Conservation (phyloP, 2,113 vertebrate species). For the Takifugu bimaculatus region DNA sequence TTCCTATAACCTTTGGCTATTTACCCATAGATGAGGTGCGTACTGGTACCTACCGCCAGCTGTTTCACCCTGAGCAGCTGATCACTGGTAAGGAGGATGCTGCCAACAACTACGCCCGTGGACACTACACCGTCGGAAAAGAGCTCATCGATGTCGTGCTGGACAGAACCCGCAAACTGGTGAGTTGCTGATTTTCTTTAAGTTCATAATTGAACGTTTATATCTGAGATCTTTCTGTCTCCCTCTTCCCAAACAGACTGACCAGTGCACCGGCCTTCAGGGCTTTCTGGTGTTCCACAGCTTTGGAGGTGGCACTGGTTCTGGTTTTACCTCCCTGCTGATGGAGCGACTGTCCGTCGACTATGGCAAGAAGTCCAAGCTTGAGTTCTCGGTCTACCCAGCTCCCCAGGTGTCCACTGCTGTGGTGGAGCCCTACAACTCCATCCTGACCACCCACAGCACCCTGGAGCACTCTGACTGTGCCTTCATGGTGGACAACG, state of each 20-base stretch:
- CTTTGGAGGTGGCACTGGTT: conserved; percentile 56
- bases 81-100: conserved; percentile 73
- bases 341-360: conserved; percentile 92
- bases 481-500: conserved; percentile 71
- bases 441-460: conserved; percentile 79
- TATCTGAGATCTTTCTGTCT: too few species aligned
- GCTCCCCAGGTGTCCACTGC: conserved; percentile 81
- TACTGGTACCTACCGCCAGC: too few species aligned
- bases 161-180: neutral
- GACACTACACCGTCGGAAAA: conserved; percentile 66
- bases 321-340: conserved; percentile 82
- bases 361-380: conserved; percentile 85
- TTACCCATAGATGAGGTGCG: too few species aligned
- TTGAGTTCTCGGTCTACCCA: conserved; percentile 81
- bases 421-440: conserved; percentile 88
- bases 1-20: too few species aligned
- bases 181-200: neutral
- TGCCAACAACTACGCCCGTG: conserved; percentile 76
- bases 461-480: conserved; percentile 79
- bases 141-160: neutral
- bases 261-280: conserved; percentile 59
- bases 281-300: conserved; percentile 44
- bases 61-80: too few species aligned
- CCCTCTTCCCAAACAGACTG: conserved; percentile 6
- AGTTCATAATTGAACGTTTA: too few species aligned